Evolutionary conservation across 2,888 invertebrate genomes (phyloP).

Genomic region (Synanthedon vespiformis): DNA sequence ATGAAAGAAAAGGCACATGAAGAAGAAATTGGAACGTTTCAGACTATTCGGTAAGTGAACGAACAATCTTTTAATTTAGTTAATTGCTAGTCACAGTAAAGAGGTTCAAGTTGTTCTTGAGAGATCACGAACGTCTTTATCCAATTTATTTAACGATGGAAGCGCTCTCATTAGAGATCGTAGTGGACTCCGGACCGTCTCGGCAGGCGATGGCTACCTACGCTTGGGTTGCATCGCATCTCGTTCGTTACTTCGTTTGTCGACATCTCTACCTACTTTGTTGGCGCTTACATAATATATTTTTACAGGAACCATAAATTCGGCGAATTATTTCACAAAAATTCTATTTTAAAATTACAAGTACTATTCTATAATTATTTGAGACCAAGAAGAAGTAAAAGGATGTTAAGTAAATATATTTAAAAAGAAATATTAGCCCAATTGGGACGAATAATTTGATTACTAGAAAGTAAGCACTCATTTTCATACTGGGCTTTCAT

Average conservation of each 20-base stretch:
- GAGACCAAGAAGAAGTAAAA: too few relatives aligned
- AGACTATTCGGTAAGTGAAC: constrained; percentile 55
- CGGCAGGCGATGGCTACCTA: constrained; percentile 32
- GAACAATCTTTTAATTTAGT: constrained; percentile 68
- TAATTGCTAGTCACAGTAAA: constrained; percentile 66
- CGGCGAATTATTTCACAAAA: too few relatives aligned
- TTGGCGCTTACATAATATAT: too few relatives aligned
- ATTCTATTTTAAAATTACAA: too few relatives aligned
- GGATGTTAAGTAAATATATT: too few relatives aligned
- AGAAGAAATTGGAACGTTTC: constrained; percentile 31
- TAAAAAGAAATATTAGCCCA: too few relatives aligned
- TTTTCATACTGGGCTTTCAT: too few relatives aligned
- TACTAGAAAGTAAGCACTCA: too few relatives aligned
- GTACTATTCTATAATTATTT: too few relatives aligned
- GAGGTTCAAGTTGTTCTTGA: constrained; percentile 64
- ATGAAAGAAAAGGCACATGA: constrained; percentile 34
- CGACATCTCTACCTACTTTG: too few relatives aligned
- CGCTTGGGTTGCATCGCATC: constrained; percentile 26
- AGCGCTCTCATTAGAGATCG: constrained; percentile 61
- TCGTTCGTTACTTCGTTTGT: constrained; percentile 35
- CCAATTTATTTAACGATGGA: constrained; percentile 70
- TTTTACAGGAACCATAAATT: too few relatives aligned
- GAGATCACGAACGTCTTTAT: constrained; percentile 69
- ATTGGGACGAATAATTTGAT: too few relatives aligned
- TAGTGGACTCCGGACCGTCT: constrained; percentile 36